Conservation (phyloP, 2,113 vertebrate species). For the Peromyscus maniculatus region DNA sequence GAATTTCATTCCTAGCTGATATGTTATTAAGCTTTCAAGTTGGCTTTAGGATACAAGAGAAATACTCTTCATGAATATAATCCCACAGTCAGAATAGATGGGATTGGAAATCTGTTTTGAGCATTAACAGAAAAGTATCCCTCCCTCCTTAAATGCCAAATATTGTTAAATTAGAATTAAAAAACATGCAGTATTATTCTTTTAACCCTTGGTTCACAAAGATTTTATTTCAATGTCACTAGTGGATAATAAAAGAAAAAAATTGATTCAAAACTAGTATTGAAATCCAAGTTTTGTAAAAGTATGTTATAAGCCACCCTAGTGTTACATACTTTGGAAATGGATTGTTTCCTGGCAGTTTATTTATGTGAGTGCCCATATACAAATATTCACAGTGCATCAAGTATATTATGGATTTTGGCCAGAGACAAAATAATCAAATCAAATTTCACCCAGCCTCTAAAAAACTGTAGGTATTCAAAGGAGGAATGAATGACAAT, state of each 20-base stretch:
- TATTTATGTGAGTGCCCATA: not conserved
- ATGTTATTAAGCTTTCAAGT: slow-evolving; percentile 42
- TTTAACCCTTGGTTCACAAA: not conserved
- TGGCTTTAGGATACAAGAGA: not conserved
- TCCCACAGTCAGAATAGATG: not conserved
- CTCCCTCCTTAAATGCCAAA: accelerated
- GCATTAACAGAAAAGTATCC: not conserved
- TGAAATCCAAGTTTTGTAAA: not conserved
- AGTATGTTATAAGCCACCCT: not conserved
- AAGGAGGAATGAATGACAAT: not conserved
- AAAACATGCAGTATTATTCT: not conserved
- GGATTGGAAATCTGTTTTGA: not conserved
- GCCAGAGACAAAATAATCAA: not conserved
- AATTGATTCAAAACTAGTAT: not conserved
- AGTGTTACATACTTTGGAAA: not conserved
- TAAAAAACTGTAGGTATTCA: not conserved
- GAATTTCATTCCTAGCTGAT: slow-evolving; percentile 24
- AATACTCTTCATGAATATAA: not conserved
- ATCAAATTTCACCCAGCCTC: not conserved
- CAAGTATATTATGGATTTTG: not conserved
- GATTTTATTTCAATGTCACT: slow-evolving; percentile 6
- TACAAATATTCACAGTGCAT: not conserved
- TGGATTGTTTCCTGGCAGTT: not conserved
- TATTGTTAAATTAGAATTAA: slow-evolving; percentile 11
- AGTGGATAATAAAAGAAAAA: not conserved